Percentiles rank a stretch among this genome's conserved stretches.
phyloP scores from a whole-genome alignment of 2,888 invertebrate species.

The Ophion obscuratus region DNA sequence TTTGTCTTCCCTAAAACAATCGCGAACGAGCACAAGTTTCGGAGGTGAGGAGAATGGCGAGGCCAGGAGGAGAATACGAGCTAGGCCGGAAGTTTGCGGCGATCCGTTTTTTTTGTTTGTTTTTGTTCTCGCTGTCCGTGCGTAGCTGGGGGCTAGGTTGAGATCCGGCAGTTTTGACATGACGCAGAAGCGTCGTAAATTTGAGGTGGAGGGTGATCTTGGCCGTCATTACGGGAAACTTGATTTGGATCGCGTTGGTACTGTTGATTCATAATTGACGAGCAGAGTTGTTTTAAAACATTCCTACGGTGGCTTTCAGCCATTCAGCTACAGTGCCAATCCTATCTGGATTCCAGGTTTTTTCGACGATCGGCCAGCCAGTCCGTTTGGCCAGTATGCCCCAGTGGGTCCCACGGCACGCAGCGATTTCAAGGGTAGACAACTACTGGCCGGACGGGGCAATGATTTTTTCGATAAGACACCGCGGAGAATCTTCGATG shows the following conservation, averaged over 20 bases:
- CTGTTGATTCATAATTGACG: not conserved
- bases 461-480: slow-evolving; percentile 84
- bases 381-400: slow-evolving; percentile 72
- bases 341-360: slow-evolving; percentile 70
- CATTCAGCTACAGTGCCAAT: not conserved
- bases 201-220: slow-evolving; percentile 31
- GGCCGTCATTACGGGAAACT: slow-evolving; percentile 74
- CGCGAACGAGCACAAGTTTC: slow-evolving; percentile 47
- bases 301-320: no score
- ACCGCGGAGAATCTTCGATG: slow-evolving; percentile 83
- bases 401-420: slow-evolving; percentile 39
- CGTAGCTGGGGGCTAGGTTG: not conserved
- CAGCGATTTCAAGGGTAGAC: slow-evolving; percentile 71
- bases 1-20: slow-evolving; percentile 55
- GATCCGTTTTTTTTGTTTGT: slow-evolving; percentile 13
- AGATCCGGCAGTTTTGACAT: slow-evolving; percentile 27
- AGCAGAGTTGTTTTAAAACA: not conserved
- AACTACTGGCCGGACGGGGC: slow-evolving; percentile 69
- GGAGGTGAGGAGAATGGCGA: slow-evolving; percentile 38
- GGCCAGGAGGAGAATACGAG: not conserved
- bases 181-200: slow-evolving; percentile 41
- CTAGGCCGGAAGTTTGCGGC: slow-evolving; percentile 22
- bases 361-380: slow-evolving; percentile 74
- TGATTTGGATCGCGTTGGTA: slow-evolving; percentile 79
- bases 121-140: not conserved